Percentiles rank a stretch among this genome's conserved stretches.
phyloP scores from a whole-genome alignment of 2,797 vertebrate species.

The Adrianichthys oophorus region DNA sequence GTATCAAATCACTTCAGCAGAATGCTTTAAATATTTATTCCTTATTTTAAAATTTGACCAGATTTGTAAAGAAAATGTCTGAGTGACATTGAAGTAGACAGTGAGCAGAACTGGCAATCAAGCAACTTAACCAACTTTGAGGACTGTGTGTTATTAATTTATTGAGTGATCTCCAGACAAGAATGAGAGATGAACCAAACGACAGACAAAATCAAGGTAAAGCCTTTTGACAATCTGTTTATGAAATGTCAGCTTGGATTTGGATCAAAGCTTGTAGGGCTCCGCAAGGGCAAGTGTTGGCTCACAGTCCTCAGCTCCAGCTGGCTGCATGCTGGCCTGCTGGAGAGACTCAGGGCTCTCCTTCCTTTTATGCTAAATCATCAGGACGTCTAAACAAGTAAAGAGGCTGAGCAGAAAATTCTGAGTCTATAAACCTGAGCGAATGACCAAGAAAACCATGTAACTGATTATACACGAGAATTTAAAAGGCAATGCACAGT shows the following conservation, averaged over 20 bases:
- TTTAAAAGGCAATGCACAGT: too few relatives aligned
- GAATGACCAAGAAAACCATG: neutral
- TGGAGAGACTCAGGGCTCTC: slow-evolving; percentile 5
- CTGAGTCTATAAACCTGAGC: neutral
- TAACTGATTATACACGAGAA: too few relatives aligned
- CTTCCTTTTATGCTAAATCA: slow-evolving; percentile 17
- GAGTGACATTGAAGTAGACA: slow-evolving; percentile 9
- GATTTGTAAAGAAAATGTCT: slow-evolving; percentile 20
- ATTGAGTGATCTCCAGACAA: slow-evolving; percentile 53
- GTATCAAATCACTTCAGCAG: neutral
- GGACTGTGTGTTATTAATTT: slow-evolving; percentile 65
- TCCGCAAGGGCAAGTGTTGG: slow-evolving; percentile 37
- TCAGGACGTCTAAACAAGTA: neutral
- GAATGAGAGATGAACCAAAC: slow-evolving; percentile 59
- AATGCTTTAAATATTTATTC: slow-evolving; percentile 1
- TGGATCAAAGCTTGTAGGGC: slow-evolving; percentile 57
- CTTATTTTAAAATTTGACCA: slow-evolving; percentile 1
- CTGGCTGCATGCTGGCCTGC: slow-evolving; percentile 19
- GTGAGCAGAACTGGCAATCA: slow-evolving; percentile 19
- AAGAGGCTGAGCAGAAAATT: neutral
- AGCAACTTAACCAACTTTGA: slow-evolving; percentile 11
- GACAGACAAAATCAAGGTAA: slow-evolving; percentile 73
- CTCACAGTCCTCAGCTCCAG: slow-evolving; percentile 20
- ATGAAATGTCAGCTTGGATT: slow-evolving; percentile 74
- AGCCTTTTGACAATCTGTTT: slow-evolving; percentile 75